Percentiles rank a stretch among this genome's conserved stretches.
These are phyloP conservation scores for Enteromius unitaeniatus DNA, from an alignment of 2,797 vertebrate species.

Conservation along the genomic window DNA sequence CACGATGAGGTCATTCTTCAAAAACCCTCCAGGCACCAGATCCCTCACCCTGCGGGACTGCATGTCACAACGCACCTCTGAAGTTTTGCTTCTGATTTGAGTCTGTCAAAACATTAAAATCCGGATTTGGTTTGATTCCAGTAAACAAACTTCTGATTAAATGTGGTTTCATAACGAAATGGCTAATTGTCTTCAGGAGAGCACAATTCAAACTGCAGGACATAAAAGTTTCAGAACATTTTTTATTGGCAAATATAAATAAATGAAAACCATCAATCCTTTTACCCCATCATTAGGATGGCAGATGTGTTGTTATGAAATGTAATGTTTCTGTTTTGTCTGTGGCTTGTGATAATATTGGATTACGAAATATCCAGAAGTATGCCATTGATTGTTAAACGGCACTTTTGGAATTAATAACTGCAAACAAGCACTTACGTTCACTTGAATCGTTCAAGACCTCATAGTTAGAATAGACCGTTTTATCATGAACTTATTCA, in stretches of 20 bases:
- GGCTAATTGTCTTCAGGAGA: conserved; percentile 29
- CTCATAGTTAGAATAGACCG: conserved; percentile 1
- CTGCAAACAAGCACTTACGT: conserved; percentile 6
- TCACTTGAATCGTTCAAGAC: background rate
- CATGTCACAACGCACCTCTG: conserved; percentile 3
- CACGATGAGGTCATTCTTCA: conserved; percentile 17
- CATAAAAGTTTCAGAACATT: conserved; percentile 43
- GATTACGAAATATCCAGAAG: background rate
- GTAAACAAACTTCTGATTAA: conserved; percentile 22
- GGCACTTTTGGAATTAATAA: conserved; percentile 11
- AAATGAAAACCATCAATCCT: conserved; percentile 37
- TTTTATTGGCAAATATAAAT: conserved; percentile 54
- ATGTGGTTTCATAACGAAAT: conserved; percentile 32
- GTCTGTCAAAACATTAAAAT: background rate
- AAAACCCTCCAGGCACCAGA: conserved; percentile 11
- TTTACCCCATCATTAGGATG: conserved; percentile 12
- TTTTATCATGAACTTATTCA: background rate
- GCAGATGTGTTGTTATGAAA: conserved; percentile 49
- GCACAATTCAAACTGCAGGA: background rate
- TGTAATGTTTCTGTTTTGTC: conserved; percentile 31
- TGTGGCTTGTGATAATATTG: background rate
- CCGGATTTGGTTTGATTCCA: conserved; percentile 4
- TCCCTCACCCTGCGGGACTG: background rate
- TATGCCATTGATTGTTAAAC: background rate
- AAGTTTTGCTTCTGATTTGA: conserved; percentile 16